These are phyloP conservation scores for Lanius ludovicianus DNA, from an alignment of 2,113 vertebrate species.

Conservation along the genomic window DNA sequence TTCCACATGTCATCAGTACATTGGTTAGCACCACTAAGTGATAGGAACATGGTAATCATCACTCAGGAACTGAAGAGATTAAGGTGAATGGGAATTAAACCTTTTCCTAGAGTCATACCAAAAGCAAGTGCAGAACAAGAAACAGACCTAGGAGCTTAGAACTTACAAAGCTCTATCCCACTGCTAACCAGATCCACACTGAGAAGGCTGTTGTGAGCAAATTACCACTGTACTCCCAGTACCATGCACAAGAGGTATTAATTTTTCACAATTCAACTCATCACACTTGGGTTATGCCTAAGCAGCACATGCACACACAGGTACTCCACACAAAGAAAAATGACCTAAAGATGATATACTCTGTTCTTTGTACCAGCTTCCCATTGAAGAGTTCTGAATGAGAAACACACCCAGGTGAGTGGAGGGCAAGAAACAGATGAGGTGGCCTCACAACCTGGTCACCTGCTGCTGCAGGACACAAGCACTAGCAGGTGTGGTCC, in stretches of 20 bases:
- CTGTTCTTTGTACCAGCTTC: neutral
- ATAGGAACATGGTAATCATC: neutral
- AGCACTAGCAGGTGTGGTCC: neutral
- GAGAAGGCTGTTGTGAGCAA: neutral
- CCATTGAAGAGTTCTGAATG: neutral
- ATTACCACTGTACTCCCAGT: neutral
- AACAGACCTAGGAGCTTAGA: neutral
- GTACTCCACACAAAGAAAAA: neutral
- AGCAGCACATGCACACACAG: neutral
- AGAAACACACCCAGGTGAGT: neutral
- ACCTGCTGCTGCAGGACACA: neutral
- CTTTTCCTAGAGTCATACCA: neutral
- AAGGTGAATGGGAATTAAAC: neutral
- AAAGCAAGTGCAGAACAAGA: neutral
- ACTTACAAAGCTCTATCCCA: neutral
- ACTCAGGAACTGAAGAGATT: neutral
- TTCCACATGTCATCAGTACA: neutral
- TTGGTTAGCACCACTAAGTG: neutral
- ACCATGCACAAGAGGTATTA: neutral
- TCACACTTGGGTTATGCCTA: neutral
- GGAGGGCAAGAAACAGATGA: neutral
- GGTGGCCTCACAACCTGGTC: neutral
- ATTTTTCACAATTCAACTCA: neutral
- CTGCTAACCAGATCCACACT: neutral
- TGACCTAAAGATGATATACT: neutral